phyloP scores from a whole-genome alignment of 1,140 invertebrate species.

The Heliconius hermathena region DNA sequence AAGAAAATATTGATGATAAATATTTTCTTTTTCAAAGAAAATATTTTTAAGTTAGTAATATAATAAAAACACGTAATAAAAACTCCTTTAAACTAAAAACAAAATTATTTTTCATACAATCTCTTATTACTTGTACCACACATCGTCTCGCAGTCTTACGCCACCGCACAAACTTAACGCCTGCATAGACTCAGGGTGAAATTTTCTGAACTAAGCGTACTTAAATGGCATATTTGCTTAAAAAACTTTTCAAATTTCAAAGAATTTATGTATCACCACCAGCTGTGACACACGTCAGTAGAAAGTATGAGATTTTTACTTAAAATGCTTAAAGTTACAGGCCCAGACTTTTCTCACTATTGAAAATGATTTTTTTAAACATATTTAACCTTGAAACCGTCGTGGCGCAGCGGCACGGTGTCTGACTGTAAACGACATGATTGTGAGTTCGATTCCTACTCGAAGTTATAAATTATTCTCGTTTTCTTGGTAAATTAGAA shows the following conservation, averaged over 20 bases:
- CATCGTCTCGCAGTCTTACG: neutral
- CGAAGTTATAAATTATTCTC: too few relatives aligned
- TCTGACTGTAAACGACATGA: too few relatives aligned
- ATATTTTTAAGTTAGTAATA: neutral
- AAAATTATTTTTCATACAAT: neutral
- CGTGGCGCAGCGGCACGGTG: too few relatives aligned
- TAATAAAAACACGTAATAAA: too few relatives aligned
- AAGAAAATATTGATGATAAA: neutral
- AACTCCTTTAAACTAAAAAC: too few relatives aligned
- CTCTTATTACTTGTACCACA: conserved; percentile 19
- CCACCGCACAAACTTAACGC: conserved; percentile 2
- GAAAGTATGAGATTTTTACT: conserved; percentile 6
- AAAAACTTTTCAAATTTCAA: conserved; percentile 14
- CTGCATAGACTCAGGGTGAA: neutral
- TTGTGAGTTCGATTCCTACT: too few relatives aligned
- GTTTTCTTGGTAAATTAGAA: too few relatives aligned
- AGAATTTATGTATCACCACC: conserved; percentile 15
- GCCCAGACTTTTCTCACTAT: neutral
- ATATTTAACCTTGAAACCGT: too few relatives aligned
- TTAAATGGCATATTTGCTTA: conserved; percentile 13
- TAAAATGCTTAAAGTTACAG: neutral
- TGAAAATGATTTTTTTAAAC: too few relatives aligned
- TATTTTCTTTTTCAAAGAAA: neutral
- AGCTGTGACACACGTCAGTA: neutral
- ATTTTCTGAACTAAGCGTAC: conserved; percentile 11